Evolutionary conservation across 2,797 vertebrate species (phyloP).

Genomic region (Rhinella marina): DNA sequence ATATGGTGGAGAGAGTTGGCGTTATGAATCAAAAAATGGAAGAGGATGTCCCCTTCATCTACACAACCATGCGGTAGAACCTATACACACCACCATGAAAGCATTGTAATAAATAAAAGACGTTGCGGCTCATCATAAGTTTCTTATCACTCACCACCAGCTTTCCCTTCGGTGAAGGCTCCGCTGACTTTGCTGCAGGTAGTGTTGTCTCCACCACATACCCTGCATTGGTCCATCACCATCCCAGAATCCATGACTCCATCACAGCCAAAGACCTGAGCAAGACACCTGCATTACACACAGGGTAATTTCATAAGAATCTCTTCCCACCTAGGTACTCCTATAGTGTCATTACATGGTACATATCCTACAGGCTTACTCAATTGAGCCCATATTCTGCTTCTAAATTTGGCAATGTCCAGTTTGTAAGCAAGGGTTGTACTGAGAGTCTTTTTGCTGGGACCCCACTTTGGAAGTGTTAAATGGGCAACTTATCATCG

Average conservation of each 20-base stretch:
- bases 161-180: constrained; percentile 81
- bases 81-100: too few species aligned
- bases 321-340: neutral
- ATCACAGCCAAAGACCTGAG: constrained; percentile 90
- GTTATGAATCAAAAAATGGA: too few species aligned
- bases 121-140: neutral
- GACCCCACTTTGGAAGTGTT: too few species aligned
- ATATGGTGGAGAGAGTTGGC: too few species aligned
- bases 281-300: constrained; percentile 42
- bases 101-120: neutral
- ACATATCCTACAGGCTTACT: neutral
- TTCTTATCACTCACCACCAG: constrained; percentile 78
- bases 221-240: constrained; percentile 80
- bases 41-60: too few species aligned
- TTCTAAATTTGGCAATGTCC: neutral
- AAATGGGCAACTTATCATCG: too few species aligned
- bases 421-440: too few species aligned
- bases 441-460: too few species aligned
- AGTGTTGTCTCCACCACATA: constrained; percentile 87
- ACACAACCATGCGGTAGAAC: too few species aligned
- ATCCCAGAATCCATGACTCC: constrained; percentile 83
- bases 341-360: neutral
- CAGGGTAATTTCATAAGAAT: neutral
- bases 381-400: neutral
- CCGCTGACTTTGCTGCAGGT: constrained; percentile 79